Conservation (phyloP, 1,140 invertebrate species). For the Aphidius gifuensis region DNA sequence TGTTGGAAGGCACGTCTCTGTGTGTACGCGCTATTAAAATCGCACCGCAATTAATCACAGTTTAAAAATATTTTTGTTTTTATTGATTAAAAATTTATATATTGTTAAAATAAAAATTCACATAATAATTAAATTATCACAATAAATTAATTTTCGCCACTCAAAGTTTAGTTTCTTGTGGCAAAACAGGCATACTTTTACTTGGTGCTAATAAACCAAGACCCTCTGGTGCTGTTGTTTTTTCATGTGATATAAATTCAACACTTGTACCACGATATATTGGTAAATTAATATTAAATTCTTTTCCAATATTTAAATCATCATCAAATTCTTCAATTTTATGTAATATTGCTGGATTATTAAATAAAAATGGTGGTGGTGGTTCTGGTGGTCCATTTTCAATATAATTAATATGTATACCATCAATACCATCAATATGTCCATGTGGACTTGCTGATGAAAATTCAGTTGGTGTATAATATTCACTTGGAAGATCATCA, state of each 20-base stretch:
- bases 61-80: background rate
- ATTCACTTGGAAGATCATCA: slow-evolving; percentile 66
- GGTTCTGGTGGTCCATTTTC: slow-evolving; percentile 51
- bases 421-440: slow-evolving; percentile 45
- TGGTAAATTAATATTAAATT: slow-evolving; percentile 28
- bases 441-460: slow-evolving; percentile 46
- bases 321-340: slow-evolving; percentile 36
- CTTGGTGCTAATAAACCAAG: slow-evolving; percentile 50
- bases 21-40: too few relatives aligned
- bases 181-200: slow-evolving; percentile 55
- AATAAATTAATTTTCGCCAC: slow-evolving; percentile 9
- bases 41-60: background rate
- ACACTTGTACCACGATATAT: slow-evolving; percentile 44
- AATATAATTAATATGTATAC: slow-evolving; percentile 62
- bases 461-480: slow-evolving; percentile 75
- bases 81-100: background rate
- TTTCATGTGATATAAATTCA: slow-evolving; percentile 43
- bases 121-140: slow-evolving; percentile 16
- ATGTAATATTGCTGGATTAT: slow-evolving; percentile 32
- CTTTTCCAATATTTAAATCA: slow-evolving; percentile 46
- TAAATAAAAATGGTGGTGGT: slow-evolving; percentile 33
- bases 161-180: slow-evolving; percentile 43
- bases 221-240: slow-evolving; percentile 35
- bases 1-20: slow-evolving; percentile 8
- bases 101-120: slow-evolving; percentile 3